Percentiles rank a stretch among this genome's conserved stretches.
phyloP scores from a whole-genome alignment of 2,113 vertebrate species.

The Semnornis frantzii region DNA sequence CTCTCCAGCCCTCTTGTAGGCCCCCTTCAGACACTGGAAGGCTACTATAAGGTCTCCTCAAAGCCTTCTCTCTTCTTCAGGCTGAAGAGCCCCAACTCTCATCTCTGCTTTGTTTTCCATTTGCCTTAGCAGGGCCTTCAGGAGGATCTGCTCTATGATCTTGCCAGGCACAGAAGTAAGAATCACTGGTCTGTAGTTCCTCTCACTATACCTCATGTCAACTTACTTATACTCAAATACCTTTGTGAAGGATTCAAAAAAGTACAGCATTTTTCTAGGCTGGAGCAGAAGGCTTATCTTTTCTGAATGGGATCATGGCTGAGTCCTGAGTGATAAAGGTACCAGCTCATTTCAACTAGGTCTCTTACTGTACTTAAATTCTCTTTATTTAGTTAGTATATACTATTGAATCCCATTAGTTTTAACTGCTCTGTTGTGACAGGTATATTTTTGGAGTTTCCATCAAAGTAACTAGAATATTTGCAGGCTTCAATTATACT shows the following conservation, averaged over 20 bases:
- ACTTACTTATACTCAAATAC: not conserved
- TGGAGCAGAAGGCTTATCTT: not conserved
- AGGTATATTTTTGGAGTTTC: not conserved
- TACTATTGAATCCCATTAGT: not conserved
- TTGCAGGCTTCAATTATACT: not conserved
- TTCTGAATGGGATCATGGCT: not conserved
- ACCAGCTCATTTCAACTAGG: accelerated
- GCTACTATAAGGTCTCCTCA: too few relatives aligned
- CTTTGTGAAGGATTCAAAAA: not conserved
- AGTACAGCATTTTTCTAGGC: not conserved
- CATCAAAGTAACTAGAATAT: not conserved
- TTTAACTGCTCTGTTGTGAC: not conserved
- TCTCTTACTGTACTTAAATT: not conserved
- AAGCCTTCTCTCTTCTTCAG: too few relatives aligned
- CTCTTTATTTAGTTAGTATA: not conserved
- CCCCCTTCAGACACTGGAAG: too few relatives aligned
- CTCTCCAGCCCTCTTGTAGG: too few relatives aligned
- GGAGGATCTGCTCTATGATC: too few relatives aligned
- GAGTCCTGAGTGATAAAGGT: not conserved
- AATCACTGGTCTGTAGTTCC: too few relatives aligned
- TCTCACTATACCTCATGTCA: not conserved
- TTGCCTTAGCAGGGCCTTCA: too few relatives aligned
- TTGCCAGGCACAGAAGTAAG: too few relatives aligned
- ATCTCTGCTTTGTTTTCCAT: too few relatives aligned
- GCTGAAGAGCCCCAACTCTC: too few relatives aligned